Conservation (phyloP, 2,888 invertebrate species). For the Sminthurides aquaticus region DNA sequence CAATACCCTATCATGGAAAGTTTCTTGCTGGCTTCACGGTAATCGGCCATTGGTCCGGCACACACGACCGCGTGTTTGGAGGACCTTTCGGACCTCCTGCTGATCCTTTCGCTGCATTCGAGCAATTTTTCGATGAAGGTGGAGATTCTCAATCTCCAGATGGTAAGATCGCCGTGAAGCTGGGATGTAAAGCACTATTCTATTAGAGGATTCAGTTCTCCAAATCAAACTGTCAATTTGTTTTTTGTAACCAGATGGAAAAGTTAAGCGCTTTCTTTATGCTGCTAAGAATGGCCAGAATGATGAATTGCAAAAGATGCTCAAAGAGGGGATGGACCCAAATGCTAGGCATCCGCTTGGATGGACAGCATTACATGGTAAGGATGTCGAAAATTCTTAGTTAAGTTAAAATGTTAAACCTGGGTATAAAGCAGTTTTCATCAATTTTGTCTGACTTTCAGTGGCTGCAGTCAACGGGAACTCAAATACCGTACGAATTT, state of each 20-base stretch:
- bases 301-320: conserved; percentile 16
- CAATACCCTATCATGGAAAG: neutral
- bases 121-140: neutral
- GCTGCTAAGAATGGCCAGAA: conserved; percentile 14
- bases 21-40: neutral
- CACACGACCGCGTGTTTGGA: neutral
- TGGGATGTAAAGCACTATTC: neutral
- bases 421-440: too few species aligned
- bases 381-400: neutral
- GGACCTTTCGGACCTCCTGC: neutral
- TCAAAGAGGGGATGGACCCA: conserved; percentile 49
- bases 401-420: too few species aligned
- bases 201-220: neutral
- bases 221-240: neutral
- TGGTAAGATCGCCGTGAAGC: neutral
- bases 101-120: neutral
- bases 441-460: conserved; percentile 52
- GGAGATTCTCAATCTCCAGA: neutral
- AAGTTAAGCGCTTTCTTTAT: conserved; percentile 6
- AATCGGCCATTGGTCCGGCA: neutral
- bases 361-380: conserved; percentile 80
- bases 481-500: conserved; percentile 54
- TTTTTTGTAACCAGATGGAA: neutral
- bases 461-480: conserved; percentile 73
- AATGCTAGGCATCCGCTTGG: conserved; percentile 69